Percentiles rank a stretch among this genome's conserved stretches.
phyloP scores from a whole-genome alignment of 2,888 invertebrate genomes.

The Trachelus troglodyta region DNA sequence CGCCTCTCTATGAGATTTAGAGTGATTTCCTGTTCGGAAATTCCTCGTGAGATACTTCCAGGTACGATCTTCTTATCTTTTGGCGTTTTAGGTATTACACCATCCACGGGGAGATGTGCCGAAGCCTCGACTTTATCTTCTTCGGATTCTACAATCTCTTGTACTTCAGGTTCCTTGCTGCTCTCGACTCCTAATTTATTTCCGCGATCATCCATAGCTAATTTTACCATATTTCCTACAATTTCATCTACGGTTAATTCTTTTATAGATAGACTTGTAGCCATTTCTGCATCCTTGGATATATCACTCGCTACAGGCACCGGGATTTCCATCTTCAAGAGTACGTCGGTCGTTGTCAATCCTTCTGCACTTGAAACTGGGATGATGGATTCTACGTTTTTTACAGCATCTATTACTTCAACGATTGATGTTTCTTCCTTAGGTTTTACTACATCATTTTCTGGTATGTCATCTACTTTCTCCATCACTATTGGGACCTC shows the following conservation, averaged over 20 bases:
- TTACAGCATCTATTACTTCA: not conserved
- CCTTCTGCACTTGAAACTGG: not conserved
- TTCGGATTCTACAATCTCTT: not conserved
- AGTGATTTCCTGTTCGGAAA: conserved; percentile 20
- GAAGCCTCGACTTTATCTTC: not conserved
- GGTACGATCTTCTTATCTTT: conserved; percentile 19
- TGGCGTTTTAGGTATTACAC: conserved; percentile 16
- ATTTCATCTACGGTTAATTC: conserved; percentile 47
- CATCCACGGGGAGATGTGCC: not conserved
- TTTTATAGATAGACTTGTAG: not conserved
- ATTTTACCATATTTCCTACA: conserved; percentile 22
- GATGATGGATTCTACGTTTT: not conserved
- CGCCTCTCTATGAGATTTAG: conserved; percentile 1
- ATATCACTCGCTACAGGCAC: not conserved
- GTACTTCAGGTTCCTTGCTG: not conserved
- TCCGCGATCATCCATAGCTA: not conserved
- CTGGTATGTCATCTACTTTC: not conserved
- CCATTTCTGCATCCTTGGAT: not conserved
- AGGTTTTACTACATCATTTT: not conserved
- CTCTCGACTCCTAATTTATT: not conserved
- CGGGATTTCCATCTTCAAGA: not conserved
- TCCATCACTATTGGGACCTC: not conserved
- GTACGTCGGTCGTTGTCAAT: too few relatives aligned
- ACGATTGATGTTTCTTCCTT: not conserved
- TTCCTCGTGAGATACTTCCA: conserved; percentile 20